Evolutionary conservation across 2,113 vertebrate genomes (phyloP), one percentile per base, ranked within the genome.

Genomic region (Delphinapterus leucas): DNA sequence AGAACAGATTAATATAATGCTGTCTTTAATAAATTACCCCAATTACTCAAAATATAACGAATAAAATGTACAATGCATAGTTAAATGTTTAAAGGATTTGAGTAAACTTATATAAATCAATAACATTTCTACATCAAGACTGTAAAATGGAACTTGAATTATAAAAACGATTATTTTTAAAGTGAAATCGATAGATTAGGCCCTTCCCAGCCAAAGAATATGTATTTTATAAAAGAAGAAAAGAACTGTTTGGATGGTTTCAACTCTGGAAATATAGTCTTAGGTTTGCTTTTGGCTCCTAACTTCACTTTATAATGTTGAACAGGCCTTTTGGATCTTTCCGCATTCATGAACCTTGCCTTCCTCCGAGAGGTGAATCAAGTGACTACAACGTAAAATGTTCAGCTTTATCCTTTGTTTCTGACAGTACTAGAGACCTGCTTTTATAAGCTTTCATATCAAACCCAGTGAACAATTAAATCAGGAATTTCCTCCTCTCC

Each of bases 121-220:
- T 83, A 76, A 26, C 18, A 47, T 41, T 90, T 97, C 77, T 96
- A 44, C 10, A 71, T 89, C 74, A 80, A 88, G 18, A 14, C 53
- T 79, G 31, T 71, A 38, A 73, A 80, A 25, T 76, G 18, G 36
- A 86, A 74, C 33, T 93, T 93, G 47, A 81, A 79, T 81, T 49
- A 87, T 53, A 86, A 89, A 77, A 38, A 60, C 55, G 90, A 26
- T 73, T 93, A 15, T 82, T 96, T 96, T 94, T 31, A 58, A 85
- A 90, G 13, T 94, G 44, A 94, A 94, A 74, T 80, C 41, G n/a
- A 38, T 86, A 76, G 26, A 41, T 81, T 82, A 81, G 23, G 14
- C 21, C 61, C 21, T 67, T 90, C 20, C 38, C 20, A 68, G 28
- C 49, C 44, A 83, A 90, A 86, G 28, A 74, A 77, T 86, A 58